Evolutionary conservation across 2,113 vertebrate genomes (phyloP), one percentile per base, ranked within the genome.

Genomic region (Micronycteris hirsuta): DNA sequence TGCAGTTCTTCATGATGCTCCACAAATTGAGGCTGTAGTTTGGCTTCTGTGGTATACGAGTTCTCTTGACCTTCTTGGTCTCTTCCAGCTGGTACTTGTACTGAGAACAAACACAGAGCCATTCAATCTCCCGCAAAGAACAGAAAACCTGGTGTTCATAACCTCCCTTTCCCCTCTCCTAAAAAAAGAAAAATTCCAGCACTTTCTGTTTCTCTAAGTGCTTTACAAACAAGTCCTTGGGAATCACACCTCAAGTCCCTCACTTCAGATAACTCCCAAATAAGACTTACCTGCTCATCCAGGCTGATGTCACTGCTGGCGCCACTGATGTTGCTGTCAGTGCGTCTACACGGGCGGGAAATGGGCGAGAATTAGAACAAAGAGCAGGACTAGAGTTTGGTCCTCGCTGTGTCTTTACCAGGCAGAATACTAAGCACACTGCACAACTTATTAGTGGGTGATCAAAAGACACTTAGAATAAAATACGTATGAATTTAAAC

Each of bases 1-100:
- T 99, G 96, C 99, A 99, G 97, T 99, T 99, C 98, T 99, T 99
- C 99, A 99, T 99, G 96, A 99, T 99, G 98, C 99, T 99, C 99
- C 99, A 99, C 54, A 99, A 97, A 63, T 99, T 99, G 98, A 99
- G 99, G 97, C 99, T 99, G 93, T 99, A 99, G 98, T 99, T 99
- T 54, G 99, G 99, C 97, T 99, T 99, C 98, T 99, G 99, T 0
- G 99, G 99, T 88, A 99, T 99, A 70, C 99, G 98, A 33, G 98
- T 98, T 96, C 99, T 98, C 96, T 99, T 98, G 97, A 99, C 98
- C 97, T 98, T 97, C 98, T 98, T 97, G 98, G 98, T 99, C 97
- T 99, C 99, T n/a, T 99, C 99, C 33, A 98, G 98, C 98, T 99
- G 98, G 94, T 98, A 97, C 38, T 98, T 98, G 95, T 97, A 98